These are phyloP conservation scores for Fratercula arctica DNA, from an alignment of 2,797 vertebrate species.

Conservation along the genomic window DNA sequence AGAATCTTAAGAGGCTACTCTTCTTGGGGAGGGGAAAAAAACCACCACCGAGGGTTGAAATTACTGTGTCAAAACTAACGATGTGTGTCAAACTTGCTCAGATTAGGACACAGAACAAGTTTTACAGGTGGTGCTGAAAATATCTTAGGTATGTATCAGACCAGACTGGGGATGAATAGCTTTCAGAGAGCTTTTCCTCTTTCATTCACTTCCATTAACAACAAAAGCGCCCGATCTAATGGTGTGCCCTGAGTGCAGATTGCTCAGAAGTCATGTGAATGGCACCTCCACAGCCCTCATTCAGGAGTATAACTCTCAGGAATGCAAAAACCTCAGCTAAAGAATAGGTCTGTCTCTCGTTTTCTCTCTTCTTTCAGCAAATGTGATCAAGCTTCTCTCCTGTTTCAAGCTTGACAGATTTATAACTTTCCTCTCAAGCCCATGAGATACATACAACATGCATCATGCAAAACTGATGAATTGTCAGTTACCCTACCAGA, in stretches of 20 bases:
- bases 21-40: neutral
- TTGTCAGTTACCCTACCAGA: slow-evolving; percentile 34
- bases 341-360: slow-evolving; percentile 12
- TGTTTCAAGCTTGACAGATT: slow-evolving; percentile 34
- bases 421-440: slow-evolving; percentile 32
- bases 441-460: slow-evolving; percentile 25
- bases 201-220: slow-evolving; percentile 50
- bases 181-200: slow-evolving; percentile 29
- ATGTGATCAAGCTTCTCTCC: slow-evolving; percentile 28
- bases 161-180: neutral
- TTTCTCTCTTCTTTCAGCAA: slow-evolving; percentile 21
- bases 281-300: slow-evolving; percentile 16
- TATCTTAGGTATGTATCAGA: slow-evolving; percentile 30
- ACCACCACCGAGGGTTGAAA: neutral
- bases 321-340: slow-evolving; percentile 35
- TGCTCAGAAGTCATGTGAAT: slow-evolving; percentile 33
- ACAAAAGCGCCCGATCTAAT: slow-evolving; percentile 38
- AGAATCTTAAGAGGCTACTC: neutral
- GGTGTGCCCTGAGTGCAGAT: slow-evolving; percentile 25
- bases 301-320: slow-evolving; percentile 20
- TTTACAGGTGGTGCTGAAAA: slow-evolving; percentile 39
- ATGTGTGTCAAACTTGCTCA: slow-evolving; percentile 1
- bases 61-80: slow-evolving; percentile 37
- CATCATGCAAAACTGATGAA: slow-evolving; percentile 45
- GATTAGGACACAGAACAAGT: neutral